Conservation (phyloP, 2,888 invertebrate species). For the Drosophila kuntzei region DNA sequence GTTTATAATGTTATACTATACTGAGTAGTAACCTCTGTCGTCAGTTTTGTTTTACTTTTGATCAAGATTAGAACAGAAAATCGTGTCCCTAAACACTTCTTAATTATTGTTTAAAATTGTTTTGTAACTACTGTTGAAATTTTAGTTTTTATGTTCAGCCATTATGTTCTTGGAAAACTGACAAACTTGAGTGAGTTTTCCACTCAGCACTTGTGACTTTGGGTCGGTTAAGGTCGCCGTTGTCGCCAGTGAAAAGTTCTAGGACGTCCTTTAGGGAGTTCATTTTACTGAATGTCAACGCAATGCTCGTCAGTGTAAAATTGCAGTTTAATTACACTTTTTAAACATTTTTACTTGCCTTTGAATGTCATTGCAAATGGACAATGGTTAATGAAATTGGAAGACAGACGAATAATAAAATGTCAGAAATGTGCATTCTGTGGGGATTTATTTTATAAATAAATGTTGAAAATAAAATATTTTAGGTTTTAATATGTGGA, state of each 20-base stretch:
- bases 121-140: constrained; percentile 11
- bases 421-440: constrained; percentile 2
- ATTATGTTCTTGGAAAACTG: constrained; percentile 25
- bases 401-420: constrained; percentile 21
- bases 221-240: constrained; percentile 44
- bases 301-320: constrained; percentile 50
- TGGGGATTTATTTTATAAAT: constrained; percentile 17
- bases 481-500: no score
- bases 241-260: constrained; percentile 33
- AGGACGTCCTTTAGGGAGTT: constrained; percentile 32
- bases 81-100: constrained; percentile 20
- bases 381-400: constrained; percentile 53
- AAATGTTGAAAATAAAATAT: no score
- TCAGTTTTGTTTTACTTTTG: constrained; percentile 1
- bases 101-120: constrained; percentile 13
- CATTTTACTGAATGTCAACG: constrained; percentile 56
- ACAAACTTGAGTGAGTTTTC: constrained; percentile 30
- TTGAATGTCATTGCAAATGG: constrained; percentile 57
- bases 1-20: no score
- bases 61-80: constrained; percentile 12
- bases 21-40: constrained; percentile 2
- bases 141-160: constrained; percentile 12
- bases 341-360: constrained; percentile 57
- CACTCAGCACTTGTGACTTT: constrained; percentile 45
- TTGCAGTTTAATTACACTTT: constrained; percentile 69